Conservation (phyloP, 2,888 invertebrate genomes). For the Watsonalla binaria region DNA sequence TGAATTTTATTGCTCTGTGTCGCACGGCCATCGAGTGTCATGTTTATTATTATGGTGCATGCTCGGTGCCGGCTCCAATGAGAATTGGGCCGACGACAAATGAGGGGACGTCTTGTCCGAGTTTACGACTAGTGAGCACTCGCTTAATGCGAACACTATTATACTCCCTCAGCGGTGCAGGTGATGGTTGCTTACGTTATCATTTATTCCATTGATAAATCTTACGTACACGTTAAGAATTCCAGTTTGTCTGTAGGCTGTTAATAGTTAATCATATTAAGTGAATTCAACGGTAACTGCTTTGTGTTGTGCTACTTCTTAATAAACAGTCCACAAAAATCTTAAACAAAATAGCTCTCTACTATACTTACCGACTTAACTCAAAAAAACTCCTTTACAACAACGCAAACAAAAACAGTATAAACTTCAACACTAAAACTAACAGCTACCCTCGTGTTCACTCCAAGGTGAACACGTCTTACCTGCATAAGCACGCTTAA, state of each 20-base stretch:
- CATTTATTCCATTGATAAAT: no score
- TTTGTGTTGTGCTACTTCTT: no score
- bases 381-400: background rate
- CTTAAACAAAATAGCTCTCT: no score
- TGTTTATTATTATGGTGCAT: slow-evolving; percentile 1
- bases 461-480: slow-evolving; percentile 16
- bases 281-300: no score
- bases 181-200: background rate
- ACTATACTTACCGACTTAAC: no score
- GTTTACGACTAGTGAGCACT: background rate
- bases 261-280: no score
- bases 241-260: no score
- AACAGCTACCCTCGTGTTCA: slow-evolving; percentile 21
- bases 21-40: background rate
- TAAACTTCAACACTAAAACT: slow-evolving; percentile 10
- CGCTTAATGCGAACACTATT: background rate
- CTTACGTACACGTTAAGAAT: no score
- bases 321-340: no score
- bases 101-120: background rate
- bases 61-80: background rate
- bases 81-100: background rate
- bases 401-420: background rate
- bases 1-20: background rate
- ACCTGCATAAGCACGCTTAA: slow-evolving; percentile 19
- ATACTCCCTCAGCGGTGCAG: background rate